These are phyloP conservation scores for Limosa lapponica DNA, from an alignment of 2,797 vertebrate species.

Conservation along the genomic window DNA sequence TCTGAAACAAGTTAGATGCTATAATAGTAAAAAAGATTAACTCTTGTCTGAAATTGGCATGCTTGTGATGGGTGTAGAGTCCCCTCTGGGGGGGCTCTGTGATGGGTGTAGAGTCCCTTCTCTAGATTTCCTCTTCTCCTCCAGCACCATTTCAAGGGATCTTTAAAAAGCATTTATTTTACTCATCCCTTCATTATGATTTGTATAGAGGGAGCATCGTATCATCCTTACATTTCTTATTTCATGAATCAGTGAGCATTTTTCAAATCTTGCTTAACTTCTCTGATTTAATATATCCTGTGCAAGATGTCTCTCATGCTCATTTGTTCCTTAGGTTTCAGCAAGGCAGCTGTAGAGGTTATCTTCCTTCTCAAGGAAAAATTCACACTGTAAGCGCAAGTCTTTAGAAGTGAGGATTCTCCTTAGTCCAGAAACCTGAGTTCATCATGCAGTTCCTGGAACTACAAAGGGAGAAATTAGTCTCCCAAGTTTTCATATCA, in stretches of 20 bases:
- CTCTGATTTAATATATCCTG: not conserved
- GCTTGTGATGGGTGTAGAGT: not conserved
- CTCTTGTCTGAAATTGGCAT: not conserved
- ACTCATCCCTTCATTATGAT: not conserved
- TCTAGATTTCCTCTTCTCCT: not conserved
- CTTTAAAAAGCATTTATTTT: not conserved
- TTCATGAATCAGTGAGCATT: not conserved
- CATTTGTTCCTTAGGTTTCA: not conserved
- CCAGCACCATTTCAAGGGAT: not conserved
- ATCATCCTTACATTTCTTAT: not conserved
- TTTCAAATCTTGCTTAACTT: not conserved
- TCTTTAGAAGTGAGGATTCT: not conserved
- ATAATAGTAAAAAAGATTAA: not conserved
- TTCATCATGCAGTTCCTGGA: not conserved
- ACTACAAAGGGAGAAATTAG: not conserved
- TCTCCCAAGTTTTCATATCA: not conserved
- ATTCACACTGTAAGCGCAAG: not conserved
- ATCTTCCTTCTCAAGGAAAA: not conserved
- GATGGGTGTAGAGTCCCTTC: too few relatives aligned
- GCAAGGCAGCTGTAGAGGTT: not conserved
- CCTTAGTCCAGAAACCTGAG: not conserved
- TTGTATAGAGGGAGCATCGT: not conserved
- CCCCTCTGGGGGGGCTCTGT: too few relatives aligned
- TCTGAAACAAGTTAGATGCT: not conserved
- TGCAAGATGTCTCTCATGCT: not conserved